Evolutionary conservation across 1,140 invertebrate species (phyloP).

Genomic region (Pogonus chalceus): DNA sequence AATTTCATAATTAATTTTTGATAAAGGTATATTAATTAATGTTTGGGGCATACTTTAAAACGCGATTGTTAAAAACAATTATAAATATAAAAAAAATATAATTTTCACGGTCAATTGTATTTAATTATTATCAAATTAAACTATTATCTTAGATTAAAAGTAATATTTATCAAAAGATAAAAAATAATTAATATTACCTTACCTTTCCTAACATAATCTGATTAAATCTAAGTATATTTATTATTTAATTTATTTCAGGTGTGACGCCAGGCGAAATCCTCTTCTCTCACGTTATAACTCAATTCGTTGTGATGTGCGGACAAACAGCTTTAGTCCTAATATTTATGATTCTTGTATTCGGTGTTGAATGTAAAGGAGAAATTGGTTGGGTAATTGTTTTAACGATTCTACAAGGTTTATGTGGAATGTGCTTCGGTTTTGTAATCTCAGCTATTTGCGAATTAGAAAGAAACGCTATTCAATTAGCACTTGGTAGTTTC

Average conservation of each 20-base stretch:
- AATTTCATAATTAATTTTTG: too few relatives aligned
- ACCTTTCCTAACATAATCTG: background rate
- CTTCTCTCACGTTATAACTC: constrained; percentile 83
- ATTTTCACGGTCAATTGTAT: background rate
- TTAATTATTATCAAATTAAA: constrained; percentile 34
- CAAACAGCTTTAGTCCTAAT: constrained; percentile 80
- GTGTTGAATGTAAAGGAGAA: constrained; percentile 76
- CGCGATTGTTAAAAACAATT: too few relatives aligned
- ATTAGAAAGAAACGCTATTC: constrained; percentile 87
- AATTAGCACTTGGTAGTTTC: constrained; percentile 86
- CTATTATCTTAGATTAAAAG: constrained; percentile 35
- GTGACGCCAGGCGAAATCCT: constrained; percentile 83
- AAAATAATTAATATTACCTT: too few relatives aligned
- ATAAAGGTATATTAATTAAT: too few relatives aligned
- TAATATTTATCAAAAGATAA: background rate
- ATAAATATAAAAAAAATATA: too few relatives aligned
- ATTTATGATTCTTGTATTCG: constrained; percentile 84
- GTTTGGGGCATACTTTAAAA: too few relatives aligned
- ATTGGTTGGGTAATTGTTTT: constrained; percentile 73
- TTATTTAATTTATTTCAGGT: constrained; percentile 41
- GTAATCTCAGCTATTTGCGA: constrained; percentile 90
- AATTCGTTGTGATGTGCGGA: constrained; percentile 87
- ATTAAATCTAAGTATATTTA: too few relatives aligned
- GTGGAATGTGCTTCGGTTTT: constrained; percentile 91
- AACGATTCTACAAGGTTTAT: constrained; percentile 77